These are phyloP conservation scores for Oscheius sp. DNA, from an alignment of 2,888 invertebrate species.

Conservation along the genomic window DNA sequence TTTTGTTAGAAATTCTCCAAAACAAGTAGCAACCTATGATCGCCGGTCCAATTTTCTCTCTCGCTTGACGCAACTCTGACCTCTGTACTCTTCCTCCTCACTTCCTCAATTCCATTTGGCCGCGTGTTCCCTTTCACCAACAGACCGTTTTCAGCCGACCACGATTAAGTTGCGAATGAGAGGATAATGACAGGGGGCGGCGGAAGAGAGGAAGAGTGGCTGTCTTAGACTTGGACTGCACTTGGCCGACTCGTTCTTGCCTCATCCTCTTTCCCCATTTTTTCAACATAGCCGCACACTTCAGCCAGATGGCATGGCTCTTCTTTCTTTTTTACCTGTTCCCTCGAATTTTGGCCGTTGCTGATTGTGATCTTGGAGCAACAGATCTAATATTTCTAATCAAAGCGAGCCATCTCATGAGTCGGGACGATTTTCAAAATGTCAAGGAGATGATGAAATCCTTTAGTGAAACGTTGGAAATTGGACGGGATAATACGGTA, in stretches of 20 bases:
- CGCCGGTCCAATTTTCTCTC: too few species aligned
- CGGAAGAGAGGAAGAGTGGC: slow-evolving; percentile 3
- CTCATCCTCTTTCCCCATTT: slow-evolving; percentile 32
- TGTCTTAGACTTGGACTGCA: slow-evolving; percentile 4
- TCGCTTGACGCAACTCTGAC: not conserved
- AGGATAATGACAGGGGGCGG: slow-evolving; percentile 35
- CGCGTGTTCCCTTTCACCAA: not conserved
- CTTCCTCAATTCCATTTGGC: not conserved
- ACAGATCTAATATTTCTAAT: slow-evolving; percentile 34
- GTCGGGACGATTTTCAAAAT: slow-evolving; percentile 16
- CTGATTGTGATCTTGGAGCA: slow-evolving; percentile 34
- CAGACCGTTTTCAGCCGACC: slow-evolving; percentile 27
- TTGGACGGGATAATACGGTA: slow-evolving; percentile 34
- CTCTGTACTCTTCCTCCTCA: not conserved
- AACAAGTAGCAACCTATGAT: too few species aligned
- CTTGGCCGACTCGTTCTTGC: slow-evolving; percentile 36
- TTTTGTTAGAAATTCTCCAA: too few species aligned
- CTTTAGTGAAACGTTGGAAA: slow-evolving; percentile 30
- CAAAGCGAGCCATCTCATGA: slow-evolving; percentile 30
- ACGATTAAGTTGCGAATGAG: slow-evolving; percentile 31
- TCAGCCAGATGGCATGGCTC: not conserved
- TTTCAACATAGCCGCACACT: not conserved
- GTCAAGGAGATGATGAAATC: slow-evolving; percentile 31
- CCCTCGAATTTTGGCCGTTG: not conserved
- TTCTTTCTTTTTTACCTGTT: not conserved